Evolutionary conservation across 2,888 invertebrate genomes (phyloP).

Genomic region (Magallana nippona): DNA sequence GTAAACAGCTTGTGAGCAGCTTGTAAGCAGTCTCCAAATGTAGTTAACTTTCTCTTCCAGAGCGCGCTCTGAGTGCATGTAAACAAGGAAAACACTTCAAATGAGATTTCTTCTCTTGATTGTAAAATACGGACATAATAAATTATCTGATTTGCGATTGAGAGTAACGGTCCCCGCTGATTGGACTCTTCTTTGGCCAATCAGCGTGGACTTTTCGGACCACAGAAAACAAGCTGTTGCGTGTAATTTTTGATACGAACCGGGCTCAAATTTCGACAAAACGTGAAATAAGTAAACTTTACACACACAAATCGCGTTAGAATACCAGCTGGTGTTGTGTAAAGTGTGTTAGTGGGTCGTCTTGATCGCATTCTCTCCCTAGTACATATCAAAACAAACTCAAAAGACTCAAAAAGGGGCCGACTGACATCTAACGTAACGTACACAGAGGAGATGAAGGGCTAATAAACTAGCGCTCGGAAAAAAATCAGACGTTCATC

Average conservation of each 20-base stretch:
- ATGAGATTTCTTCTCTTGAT: too few relatives aligned
- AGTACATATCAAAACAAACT: neutral
- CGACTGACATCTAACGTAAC: neutral
- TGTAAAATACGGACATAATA: neutral
- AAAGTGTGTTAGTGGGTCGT: conserved; percentile 12
- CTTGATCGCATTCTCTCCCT: neutral
- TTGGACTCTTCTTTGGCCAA: neutral
- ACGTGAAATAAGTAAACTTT: conserved; percentile 18
- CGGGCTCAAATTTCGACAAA: conserved; percentile 25
- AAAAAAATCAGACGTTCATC: neutral
- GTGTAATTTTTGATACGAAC: conserved; percentile 21
- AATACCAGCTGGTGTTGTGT: neutral
- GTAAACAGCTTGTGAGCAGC: too few relatives aligned
- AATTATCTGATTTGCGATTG: neutral
- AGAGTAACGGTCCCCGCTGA: neutral
- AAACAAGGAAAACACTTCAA: too few relatives aligned
- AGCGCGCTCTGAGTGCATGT: too few relatives aligned
- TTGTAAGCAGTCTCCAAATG: too few relatives aligned
- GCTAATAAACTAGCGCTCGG: neutral
- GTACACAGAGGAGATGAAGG: neutral
- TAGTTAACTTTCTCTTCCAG: too few relatives aligned
- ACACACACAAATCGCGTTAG: neutral
- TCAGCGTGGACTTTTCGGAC: neutral
- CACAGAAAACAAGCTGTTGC: conserved; percentile 20
- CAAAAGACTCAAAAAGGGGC: neutral